Base-by-base conservation (phyloP, 2,888 invertebrate genomes). In the Clostera curtula region DNA sequence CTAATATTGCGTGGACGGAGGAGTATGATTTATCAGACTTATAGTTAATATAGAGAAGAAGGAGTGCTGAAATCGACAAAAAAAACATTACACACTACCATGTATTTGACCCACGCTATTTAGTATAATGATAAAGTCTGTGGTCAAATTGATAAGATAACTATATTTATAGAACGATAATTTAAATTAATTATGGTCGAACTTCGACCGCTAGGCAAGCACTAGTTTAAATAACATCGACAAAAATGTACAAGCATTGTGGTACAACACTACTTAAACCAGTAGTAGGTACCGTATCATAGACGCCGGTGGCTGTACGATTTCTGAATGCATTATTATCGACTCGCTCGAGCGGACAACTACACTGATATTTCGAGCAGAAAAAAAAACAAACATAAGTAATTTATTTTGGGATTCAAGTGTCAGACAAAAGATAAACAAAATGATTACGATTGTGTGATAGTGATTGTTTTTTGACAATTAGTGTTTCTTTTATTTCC, bases 281-380 rank as follows among this genome's bases (percentile, higher is more conserved):
- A 51, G 45, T 51, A n/a, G n/a, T n/a, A n/a, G n/a, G n/a, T n/a
- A 48, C 51, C 44, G 45, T 48, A 46, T n/a, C n/a, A n/a, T 53
- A 55, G 48, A 36, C 40, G 48, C 45, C 53, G 49, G 54, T 49
- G 49, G 48, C 47, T 48, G 49, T 45, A 45, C 51, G 49, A 49
- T 41, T 41, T 45, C 46, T 52, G 55, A 49, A 59, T 58, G 59
- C 58, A 69, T 61, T 70, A n/a, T n/a, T n/a, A 68, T 55, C 50
- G 55, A 53, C 42, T 51, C 40, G 52, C 34, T 42, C 53, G 52
- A 35, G 48, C 49, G 40, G 27, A 37, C 42, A 49, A 29, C 37
- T 34, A 40, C 50, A 51, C 45, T 49, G 46, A 20, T n/a, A n/a
- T 27, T 33, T 41, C 34, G 32, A 27, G 25, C 33, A 19, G 20